Evolutionary conservation across 2,888 invertebrate species (phyloP), one percentile per base, ranked within the genome.

Genomic region (Trisateles emortualis): DNA sequence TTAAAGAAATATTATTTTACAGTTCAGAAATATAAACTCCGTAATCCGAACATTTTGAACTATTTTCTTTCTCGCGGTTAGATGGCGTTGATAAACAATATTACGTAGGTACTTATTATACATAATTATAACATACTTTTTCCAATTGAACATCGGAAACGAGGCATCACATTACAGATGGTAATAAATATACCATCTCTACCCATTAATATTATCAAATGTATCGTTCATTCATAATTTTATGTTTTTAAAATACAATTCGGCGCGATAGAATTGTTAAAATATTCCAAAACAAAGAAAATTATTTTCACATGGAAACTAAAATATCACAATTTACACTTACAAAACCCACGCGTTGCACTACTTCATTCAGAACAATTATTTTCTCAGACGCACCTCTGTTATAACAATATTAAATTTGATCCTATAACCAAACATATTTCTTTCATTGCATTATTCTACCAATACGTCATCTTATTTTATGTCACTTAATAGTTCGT

Each of bases 241-340:
- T n/a, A n/a, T n/a, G n/a, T 19, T 19, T 19, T 19, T 19, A 19
- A 26, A 26, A 26, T 26, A 26, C 2, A 1, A 16, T 38, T 3
- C 11, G 6, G 3, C 38, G 4, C 26, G 26, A 30, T 46, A 19
- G 19, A 38, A 30, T 46, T 24, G 8, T 33, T 33, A 1, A 11
- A n/a, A 17, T 9, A 17, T 38, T 10, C n/a, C 19, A 46, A 38
- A 38, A 46, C 46, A 46, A 38, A 19, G 24, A 11, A 36, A n/a
- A 46, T 38, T 46, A 11, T 5, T 46, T 29, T 45, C 38, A 26
- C 36, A 17, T 29, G 4, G 10, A 45, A 36, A n/a, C 10, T 36
- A 22, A 35, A 30, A 42, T 11, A 8, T 30, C 26, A 3, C 9
- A 14, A 14, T 35, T 4, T n/a, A 17, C n/a, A n/a, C n/a, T 26